Evolutionary conservation across 2,888 invertebrate genomes (phyloP).

Genomic region (Diarsia rubi): DNA sequence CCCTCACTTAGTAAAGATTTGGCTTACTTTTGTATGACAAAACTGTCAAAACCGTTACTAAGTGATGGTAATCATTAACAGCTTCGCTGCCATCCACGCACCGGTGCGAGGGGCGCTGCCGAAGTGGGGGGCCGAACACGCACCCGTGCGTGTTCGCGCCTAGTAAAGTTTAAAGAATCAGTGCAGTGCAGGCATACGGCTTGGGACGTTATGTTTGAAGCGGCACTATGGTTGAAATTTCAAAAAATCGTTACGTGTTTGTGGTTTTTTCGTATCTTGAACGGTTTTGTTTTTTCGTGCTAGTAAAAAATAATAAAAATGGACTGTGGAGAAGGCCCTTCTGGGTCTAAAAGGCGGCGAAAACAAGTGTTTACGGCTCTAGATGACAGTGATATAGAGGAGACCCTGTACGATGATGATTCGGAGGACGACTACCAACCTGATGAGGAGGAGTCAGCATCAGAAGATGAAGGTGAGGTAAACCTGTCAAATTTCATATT

Average conservation of each 20-base stretch:
- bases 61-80: too few relatives aligned
- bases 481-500: not conserved
- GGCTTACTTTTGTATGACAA: too few relatives aligned
- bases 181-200: not conserved
- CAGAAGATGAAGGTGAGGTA: conserved; percentile 10
- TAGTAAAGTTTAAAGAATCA: not conserved
- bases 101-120: too few relatives aligned
- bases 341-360: conserved; percentile 5
- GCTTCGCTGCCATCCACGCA: too few relatives aligned
- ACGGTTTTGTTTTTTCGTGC: not conserved
- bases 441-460: conserved; percentile 19
- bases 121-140: conserved; percentile 15
- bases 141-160: conserved; percentile 8
- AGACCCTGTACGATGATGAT: not conserved
- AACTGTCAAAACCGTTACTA: too few relatives aligned
- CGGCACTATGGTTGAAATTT: conserved; percentile 19
- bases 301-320: not conserved
- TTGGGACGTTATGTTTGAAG: conserved; percentile 3
- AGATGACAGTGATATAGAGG: conserved; percentile 9
- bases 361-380: not conserved
- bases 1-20: too few relatives aligned
- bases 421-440: conserved; percentile 4
- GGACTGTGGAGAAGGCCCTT: conserved; percentile 6
- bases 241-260: conserved; percentile 10
- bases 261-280: conserved; percentile 14